Percentiles rank a stretch among this genome's conserved stretches.
Conservation (phyloP, 92 coral and sea anemone genomes). For the Phenganax marumi region DNA sequence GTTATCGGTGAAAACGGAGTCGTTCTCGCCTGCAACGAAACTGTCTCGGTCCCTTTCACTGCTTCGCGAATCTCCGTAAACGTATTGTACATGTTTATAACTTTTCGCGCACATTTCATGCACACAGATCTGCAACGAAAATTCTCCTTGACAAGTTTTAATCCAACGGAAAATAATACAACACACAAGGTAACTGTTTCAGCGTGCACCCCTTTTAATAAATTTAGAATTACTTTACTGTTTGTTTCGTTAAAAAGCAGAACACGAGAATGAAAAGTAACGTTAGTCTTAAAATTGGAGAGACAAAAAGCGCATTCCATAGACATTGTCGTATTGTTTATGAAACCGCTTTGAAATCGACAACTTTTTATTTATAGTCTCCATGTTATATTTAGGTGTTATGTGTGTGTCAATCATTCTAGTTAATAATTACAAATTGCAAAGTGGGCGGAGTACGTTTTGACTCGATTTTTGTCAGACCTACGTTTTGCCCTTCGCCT, state of each 20-base stretch:
- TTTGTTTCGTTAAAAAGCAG: constrained; percentile 33
- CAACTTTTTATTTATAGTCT: too few relatives aligned
- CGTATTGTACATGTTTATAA: constrained; percentile 15
- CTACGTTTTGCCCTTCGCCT: too few relatives aligned
- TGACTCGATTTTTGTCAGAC: too few relatives aligned
- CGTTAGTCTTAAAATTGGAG: not conserved
- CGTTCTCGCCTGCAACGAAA: not conserved
- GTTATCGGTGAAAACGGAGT: not conserved
- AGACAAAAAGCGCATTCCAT: not conserved
- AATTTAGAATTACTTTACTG: constrained; percentile 35
- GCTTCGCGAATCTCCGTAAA: constrained; percentile 30
- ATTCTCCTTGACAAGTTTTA: not conserved
- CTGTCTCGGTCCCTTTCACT: not conserved
- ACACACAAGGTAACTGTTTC: not conserved
- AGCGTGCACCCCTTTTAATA: not conserved
- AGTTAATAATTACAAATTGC: too few relatives aligned
- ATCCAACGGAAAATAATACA: not conserved
- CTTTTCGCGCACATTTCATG: constrained; percentile 50
- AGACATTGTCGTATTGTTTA: not conserved
- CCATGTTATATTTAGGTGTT: too few relatives aligned
- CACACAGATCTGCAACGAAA: constrained; percentile 1
- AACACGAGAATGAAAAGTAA: not conserved
- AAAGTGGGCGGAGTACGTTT: too few relatives aligned
- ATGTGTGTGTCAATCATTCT: too few relatives aligned
- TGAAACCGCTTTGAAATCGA: too few relatives aligned